A percentile compares a stretch with the other conserved stretches of the same genome.
phyloP scores from a whole-genome alignment of 2,888 invertebrate genomes.

The Acleris emargana region DNA sequence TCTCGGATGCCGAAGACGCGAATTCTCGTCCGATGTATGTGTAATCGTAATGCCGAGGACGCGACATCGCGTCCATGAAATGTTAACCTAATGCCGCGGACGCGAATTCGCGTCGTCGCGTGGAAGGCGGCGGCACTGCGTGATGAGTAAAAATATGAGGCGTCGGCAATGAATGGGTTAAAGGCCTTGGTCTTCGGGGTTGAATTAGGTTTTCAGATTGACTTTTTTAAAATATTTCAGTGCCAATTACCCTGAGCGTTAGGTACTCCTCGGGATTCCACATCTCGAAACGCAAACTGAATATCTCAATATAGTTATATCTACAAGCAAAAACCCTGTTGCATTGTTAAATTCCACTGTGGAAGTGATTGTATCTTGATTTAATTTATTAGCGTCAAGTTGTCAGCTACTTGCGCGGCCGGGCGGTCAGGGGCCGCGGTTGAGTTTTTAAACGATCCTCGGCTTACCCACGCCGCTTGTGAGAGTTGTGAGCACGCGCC shows the following conservation, averaged over 20 bases:
- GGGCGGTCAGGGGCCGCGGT: slow-evolving; percentile 56
- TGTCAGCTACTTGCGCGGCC: slow-evolving; percentile 46
- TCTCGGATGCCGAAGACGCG: no score
- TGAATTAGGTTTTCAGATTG: no score
- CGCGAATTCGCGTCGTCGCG: no score
- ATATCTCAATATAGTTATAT: not conserved
- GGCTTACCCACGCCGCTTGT: slow-evolving; percentile 46
- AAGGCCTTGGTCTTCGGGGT: no score
- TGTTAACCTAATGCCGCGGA: no score
- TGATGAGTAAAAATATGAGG: no score
- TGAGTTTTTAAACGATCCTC: slow-evolving; percentile 58
- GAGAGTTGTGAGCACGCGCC: slow-evolving; percentile 45
- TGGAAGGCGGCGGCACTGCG: no score
- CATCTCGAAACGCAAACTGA: not conserved
- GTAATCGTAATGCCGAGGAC: no score
- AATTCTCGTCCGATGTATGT: no score
- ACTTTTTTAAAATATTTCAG: no score
- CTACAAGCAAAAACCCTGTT: not conserved
- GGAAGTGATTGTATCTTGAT: slow-evolving; percentile 18
- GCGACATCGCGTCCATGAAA: no score
- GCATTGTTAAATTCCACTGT: not conserved
- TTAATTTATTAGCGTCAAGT: slow-evolving; percentile 30
- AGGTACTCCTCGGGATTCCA: not conserved
- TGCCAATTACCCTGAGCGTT: not conserved
- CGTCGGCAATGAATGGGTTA: no score